Evolutionary conservation across 2,888 invertebrate genomes (phyloP).

Genomic region (Amphipyra tragopoginis): DNA sequence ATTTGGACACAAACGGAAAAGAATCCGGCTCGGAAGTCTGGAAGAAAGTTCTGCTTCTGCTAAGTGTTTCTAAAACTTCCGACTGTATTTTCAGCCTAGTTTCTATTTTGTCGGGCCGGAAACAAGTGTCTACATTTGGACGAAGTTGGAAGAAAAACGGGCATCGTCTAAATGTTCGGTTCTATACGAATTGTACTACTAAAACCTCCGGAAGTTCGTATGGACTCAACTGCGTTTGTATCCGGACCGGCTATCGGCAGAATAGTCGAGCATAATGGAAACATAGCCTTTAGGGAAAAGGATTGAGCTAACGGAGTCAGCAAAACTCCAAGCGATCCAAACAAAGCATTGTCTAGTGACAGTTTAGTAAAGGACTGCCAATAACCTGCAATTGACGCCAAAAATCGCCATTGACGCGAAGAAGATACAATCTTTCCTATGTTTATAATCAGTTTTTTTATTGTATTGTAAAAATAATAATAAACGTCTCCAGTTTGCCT

Average conservation of each 20-base stretch:
- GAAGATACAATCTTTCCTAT: too few relatives aligned
- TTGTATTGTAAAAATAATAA: too few relatives aligned
- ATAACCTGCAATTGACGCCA: too few relatives aligned
- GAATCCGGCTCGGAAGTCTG: background rate
- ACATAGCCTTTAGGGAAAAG: background rate
- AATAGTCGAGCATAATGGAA: constrained; percentile 4
- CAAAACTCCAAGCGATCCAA: background rate
- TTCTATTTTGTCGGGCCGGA: constrained; percentile 6
- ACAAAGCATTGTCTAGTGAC: background rate
- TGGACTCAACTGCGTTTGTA: background rate
- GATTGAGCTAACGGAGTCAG: background rate
- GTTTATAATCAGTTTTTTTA: too few relatives aligned
- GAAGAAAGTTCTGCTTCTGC: background rate
- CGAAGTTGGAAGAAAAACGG: constrained; percentile 9
- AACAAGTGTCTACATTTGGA: constrained; percentile 7
- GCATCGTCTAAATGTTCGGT: constrained; percentile 8
- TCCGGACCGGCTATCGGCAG: constrained; percentile 4
- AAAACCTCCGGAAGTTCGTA: constrained; percentile 7
- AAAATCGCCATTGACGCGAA: too few relatives aligned
- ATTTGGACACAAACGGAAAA: constrained; percentile 2
- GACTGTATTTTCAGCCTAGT: constrained; percentile 1
- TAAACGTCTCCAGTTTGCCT: too few relatives aligned
- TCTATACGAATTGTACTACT: background rate
- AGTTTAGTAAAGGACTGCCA: background rate
- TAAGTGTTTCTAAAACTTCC: constrained; percentile 12